A percentile compares a stretch with the other conserved stretches of the same genome.
Conservation (phyloP, 2,113 vertebrate species). For the Neomonachus schauinslandi region DNA sequence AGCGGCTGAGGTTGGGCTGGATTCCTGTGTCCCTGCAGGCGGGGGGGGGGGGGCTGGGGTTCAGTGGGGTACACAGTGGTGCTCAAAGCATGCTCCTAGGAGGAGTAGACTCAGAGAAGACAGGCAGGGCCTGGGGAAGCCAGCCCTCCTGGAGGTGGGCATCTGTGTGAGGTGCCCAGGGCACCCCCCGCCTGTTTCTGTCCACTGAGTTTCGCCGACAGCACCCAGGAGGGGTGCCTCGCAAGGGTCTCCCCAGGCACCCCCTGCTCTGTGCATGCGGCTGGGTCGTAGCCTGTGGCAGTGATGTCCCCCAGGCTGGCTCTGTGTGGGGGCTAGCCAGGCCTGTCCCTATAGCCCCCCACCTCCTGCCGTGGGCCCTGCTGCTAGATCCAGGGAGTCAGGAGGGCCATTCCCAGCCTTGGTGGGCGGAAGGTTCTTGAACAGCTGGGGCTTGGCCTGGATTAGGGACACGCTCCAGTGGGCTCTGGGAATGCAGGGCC, state of each 20-base stretch:
- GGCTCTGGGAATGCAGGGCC: constrained; percentile 4
- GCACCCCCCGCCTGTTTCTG: rapidly evolving
- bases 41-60: not conserved
- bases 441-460: not conserved
- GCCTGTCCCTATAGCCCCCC: not conserved
- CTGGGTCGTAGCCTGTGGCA: not conserved
- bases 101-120: rapidly evolving
- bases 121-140: not conserved
- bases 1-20: not conserved
- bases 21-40: not conserved
- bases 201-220: not conserved
- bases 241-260: not conserved
- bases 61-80: too few relatives aligned
- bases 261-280: not conserved
- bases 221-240: not conserved
- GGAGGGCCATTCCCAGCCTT: not conserved
- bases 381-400: not conserved
- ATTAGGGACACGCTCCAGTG: not conserved
- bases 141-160: not conserved
- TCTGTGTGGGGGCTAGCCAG: not conserved
- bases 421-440: not conserved
- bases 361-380: not conserved
- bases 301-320: not conserved
- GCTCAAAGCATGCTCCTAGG: not conserved
- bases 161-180: not conserved